A percentile compares a stretch with the other conserved stretches of the same genome.
Evolutionary conservation across 1,140 invertebrate genomes (phyloP).

Genomic region (Zaprionus africanus): DNA sequence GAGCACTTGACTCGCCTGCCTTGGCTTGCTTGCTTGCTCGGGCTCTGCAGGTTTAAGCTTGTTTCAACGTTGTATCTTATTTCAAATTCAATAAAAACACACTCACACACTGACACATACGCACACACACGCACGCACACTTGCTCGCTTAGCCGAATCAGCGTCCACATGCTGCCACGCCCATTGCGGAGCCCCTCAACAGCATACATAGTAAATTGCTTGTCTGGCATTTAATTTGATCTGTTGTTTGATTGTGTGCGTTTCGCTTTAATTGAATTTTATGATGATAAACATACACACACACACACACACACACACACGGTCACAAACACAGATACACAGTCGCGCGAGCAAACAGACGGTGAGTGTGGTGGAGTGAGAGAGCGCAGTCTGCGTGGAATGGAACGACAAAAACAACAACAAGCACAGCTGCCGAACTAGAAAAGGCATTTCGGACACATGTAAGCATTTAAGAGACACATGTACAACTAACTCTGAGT

Average conservation of each 20-base stretch:
- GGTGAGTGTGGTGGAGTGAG: neutral
- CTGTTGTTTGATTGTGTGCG: constrained; percentile 81
- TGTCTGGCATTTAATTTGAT: constrained; percentile 80
- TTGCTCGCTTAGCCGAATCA: constrained; percentile 17
- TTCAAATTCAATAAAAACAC: constrained; percentile 53
- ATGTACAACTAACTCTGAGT: neutral
- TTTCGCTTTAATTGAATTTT: constrained; percentile 80
- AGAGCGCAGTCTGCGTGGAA: constrained; percentile 6
- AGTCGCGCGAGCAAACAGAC: constrained; percentile 4
- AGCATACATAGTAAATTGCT: constrained; percentile 73
- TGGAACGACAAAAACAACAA: constrained; percentile 9
- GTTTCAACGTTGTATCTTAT: constrained; percentile 46
- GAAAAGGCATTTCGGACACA: constrained; percentile 30
- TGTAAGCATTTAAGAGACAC: constrained; percentile 28
- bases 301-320: constrained; percentile 12
- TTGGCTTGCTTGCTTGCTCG: neutral
- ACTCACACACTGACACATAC: constrained; percentile 21
- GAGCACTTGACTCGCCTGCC: neutral
- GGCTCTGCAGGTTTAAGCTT: constrained; percentile 17
- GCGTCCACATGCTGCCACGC: constrained; percentile 51
- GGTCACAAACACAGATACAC: constrained; percentile 13
- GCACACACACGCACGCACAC: constrained; percentile 7
- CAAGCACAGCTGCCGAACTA: constrained; percentile 12
- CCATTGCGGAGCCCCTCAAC: constrained; percentile 40
- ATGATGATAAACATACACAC: constrained; percentile 70